These are phyloP conservation scores for Drosophila yooni DNA, from an alignment of 2,888 invertebrate species.

Conservation along the genomic window DNA sequence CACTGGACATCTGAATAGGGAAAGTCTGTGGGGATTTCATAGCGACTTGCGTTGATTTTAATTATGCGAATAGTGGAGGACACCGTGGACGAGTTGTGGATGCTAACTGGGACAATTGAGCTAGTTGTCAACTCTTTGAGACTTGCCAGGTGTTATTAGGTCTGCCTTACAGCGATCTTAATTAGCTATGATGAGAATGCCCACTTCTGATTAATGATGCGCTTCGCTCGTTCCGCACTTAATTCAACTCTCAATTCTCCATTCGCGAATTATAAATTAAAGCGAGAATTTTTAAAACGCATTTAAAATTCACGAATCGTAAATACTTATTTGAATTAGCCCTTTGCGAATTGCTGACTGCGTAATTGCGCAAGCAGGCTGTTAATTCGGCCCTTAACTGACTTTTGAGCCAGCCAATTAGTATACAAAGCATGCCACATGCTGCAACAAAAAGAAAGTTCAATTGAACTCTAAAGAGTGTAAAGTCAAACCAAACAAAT, in stretches of 20 bases:
- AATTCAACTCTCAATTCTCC: slow-evolving; percentile 27
- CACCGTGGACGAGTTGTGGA: background rate
- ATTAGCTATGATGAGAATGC: slow-evolving; percentile 15
- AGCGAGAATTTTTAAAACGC: slow-evolving; percentile 23
- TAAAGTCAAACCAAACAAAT: background rate
- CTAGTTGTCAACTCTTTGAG: slow-evolving; percentile 55
- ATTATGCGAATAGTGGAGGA: slow-evolving; percentile 48
- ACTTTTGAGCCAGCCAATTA: slow-evolving; percentile 35
- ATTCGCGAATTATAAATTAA: slow-evolving; percentile 40
- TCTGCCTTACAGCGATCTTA: slow-evolving; percentile 46
- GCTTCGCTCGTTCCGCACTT: slow-evolving; percentile 19
- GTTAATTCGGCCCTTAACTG: slow-evolving; percentile 31
- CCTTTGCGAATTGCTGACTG: slow-evolving; percentile 5
- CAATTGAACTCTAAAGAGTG: background rate
- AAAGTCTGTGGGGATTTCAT: slow-evolving; percentile 36
- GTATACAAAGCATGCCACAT: slow-evolving; percentile 1
- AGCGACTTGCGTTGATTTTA: slow-evolving; percentile 60
- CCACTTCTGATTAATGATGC: slow-evolving; percentile 68
- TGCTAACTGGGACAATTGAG: slow-evolving; percentile 28
- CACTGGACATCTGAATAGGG: slow-evolving; percentile 53
- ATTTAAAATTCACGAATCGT: slow-evolving; percentile 39
- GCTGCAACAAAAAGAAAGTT: background rate
- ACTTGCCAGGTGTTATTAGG: slow-evolving; percentile 60
- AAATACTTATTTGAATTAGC: slow-evolving; percentile 21
- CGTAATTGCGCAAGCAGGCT: slow-evolving; percentile 37